phyloP scores from a whole-genome alignment of 1,140 invertebrate species.

The Anastrepha obliqua region DNA sequence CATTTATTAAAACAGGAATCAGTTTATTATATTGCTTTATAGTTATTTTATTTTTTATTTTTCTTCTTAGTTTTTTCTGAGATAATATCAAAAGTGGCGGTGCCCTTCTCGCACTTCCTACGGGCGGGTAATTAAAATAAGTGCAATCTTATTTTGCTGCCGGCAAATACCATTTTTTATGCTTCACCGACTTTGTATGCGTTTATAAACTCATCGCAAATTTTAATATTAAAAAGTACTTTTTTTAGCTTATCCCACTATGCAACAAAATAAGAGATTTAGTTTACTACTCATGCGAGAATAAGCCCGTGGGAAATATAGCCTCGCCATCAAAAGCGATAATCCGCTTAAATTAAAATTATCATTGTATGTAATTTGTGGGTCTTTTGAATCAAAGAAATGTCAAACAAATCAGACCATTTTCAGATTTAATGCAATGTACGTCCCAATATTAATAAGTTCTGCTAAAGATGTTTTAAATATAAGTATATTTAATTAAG shows the following conservation, averaged over 20 bases:
- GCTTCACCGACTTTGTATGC: neutral
- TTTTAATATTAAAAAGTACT: neutral
- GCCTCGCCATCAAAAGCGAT: neutral
- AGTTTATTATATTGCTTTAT: too few relatives aligned
- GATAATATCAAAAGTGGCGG: neutral
- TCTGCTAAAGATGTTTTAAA: too few relatives aligned
- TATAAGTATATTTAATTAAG: too few relatives aligned
- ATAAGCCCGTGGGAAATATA: neutral
- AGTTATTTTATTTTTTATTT: neutral
- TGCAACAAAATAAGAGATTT: neutral
- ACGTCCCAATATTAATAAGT: too few relatives aligned
- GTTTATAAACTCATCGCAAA: neutral
- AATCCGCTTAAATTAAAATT: neutral
- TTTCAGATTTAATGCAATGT: too few relatives aligned
- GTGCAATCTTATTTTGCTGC: neutral
- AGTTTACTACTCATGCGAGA: neutral
- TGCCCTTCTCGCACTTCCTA: neutral
- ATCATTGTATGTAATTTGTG: too few relatives aligned
- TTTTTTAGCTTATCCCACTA: neutral
- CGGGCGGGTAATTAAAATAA: slow-evolving; percentile 9
- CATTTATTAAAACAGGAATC: too few relatives aligned
- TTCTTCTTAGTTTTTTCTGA: neutral
- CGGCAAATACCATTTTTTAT: neutral
- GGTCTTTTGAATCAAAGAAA: too few relatives aligned
- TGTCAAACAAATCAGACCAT: too few relatives aligned